These are phyloP conservation scores for Solenodon paradoxus DNA, from an alignment of 2,113 vertebrate genomes.

Conservation along the genomic window DNA sequence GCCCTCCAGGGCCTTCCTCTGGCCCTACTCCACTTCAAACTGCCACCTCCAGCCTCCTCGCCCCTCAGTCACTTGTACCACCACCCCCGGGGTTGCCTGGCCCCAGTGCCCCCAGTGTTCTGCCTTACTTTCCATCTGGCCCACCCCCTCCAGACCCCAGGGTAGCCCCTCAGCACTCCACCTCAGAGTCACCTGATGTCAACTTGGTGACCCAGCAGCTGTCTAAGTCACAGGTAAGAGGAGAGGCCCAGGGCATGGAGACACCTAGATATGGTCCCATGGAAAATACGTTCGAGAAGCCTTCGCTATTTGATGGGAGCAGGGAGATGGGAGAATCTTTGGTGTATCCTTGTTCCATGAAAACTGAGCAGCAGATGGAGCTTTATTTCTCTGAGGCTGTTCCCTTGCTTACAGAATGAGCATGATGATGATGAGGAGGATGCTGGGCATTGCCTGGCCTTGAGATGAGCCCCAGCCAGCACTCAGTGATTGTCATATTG, in stretches of 20 bases:
- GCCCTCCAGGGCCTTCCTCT: not conserved
- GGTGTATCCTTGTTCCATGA: not conserved
- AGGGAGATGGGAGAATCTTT: not conserved
- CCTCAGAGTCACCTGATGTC: constrained; percentile 86
- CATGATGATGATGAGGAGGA: not conserved
- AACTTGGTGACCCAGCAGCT: constrained; percentile 93
- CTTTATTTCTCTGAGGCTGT: not conserved
- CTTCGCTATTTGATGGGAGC: not conserved
- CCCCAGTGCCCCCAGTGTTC: not conserved
- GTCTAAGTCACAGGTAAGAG: constrained; percentile 93
- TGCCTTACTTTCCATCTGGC: constrained; percentile 59
- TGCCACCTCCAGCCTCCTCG: constrained; percentile 49
- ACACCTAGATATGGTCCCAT: not conserved
- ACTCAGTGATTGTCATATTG: not conserved
- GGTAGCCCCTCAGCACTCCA: constrained; percentile 66
- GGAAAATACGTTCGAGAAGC: not conserved
- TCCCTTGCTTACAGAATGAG: not conserved
- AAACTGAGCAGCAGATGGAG: not conserved
- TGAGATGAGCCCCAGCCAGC: not conserved
- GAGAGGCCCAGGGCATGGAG: not conserved
- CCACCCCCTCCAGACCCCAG: constrained; percentile 31
- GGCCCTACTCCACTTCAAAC: constrained; percentile 50
- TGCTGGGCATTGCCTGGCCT: not conserved
- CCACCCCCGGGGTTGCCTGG: constrained; percentile 40
- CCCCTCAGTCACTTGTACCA: constrained; percentile 51